phyloP scores from a whole-genome alignment of 2,797 vertebrate genomes.

The Myotis pilosus region DNA sequence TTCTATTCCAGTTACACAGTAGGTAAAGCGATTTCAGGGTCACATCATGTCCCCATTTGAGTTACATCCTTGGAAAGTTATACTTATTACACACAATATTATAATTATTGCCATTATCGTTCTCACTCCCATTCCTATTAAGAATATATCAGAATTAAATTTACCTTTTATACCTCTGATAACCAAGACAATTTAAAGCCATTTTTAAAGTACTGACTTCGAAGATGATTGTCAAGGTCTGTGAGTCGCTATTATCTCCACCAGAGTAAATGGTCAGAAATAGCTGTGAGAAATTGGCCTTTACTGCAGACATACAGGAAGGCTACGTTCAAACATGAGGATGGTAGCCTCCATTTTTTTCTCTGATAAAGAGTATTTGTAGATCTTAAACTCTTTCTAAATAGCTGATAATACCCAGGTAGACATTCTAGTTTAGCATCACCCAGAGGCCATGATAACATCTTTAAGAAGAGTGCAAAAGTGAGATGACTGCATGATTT shows the following conservation, averaged over 20 bases:
- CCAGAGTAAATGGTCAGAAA: neutral
- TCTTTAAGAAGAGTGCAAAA: neutral
- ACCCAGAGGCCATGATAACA: neutral
- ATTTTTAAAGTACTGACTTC: slow-evolving; percentile 26
- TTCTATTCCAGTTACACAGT: neutral
- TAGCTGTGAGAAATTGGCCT: neutral
- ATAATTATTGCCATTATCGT: neutral
- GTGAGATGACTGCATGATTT: neutral
- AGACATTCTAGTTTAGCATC: neutral
- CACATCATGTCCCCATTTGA: neutral
- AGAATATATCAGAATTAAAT: slow-evolving; percentile 14
- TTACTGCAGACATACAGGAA: neutral
- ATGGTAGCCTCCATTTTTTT: neutral
- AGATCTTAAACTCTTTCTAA: slow-evolving; percentile 2
- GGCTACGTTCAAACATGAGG: neutral
- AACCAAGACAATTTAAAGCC: neutral
- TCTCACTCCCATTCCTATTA: slow-evolving; percentile 13
- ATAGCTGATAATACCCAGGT: neutral
- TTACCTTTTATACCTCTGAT: neutral
- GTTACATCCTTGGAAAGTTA: neutral
- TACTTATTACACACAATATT: neutral
- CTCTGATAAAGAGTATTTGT: neutral
- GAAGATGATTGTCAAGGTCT: neutral
- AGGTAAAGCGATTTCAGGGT: neutral
- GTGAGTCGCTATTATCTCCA: neutral